Evolutionary conservation across 2,797 vertebrate genomes (phyloP).

Genomic region (Acrossocheilus fasciatus): DNA sequence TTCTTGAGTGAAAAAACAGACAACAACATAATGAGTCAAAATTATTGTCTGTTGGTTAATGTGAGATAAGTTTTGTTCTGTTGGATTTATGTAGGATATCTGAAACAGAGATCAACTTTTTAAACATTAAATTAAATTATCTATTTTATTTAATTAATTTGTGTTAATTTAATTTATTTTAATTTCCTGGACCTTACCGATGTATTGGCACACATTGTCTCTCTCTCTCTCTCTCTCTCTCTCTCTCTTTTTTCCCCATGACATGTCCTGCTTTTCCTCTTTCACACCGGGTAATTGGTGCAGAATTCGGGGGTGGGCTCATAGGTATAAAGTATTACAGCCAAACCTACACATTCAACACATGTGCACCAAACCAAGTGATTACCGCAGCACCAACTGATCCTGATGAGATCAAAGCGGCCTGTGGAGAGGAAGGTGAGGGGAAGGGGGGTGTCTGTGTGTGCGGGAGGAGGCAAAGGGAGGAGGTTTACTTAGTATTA

Average conservation of each 20-base stretch:
- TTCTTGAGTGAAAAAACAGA: neutral
- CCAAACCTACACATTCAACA: slow-evolving; percentile 75
- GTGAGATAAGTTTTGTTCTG: neutral
- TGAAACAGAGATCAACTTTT: slow-evolving; percentile 23
- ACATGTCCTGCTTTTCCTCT: slow-evolving; percentile 83
- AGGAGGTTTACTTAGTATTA: slow-evolving; percentile 44
- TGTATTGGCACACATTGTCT: neutral
- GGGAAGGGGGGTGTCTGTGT: slow-evolving; percentile 61
- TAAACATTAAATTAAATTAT: neutral
- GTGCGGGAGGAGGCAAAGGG: slow-evolving; percentile 67
- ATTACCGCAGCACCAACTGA: slow-evolving; percentile 76
- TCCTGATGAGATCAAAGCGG: slow-evolving; percentile 75
- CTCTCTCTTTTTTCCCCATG: slow-evolving; percentile 58
- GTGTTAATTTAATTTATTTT: neutral
- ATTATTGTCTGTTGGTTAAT: slow-evolving; percentile 6
- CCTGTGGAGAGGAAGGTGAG: slow-evolving; percentile 66
- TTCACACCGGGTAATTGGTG: slow-evolving; percentile 83
- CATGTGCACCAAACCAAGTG: slow-evolving; percentile 79
- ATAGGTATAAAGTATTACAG: slow-evolving; percentile 63
- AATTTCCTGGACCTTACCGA: neutral
- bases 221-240: slow-evolving; percentile 32
- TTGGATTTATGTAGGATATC: slow-evolving; percentile 2
- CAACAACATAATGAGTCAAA: neutral
- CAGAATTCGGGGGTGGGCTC: slow-evolving; percentile 69
- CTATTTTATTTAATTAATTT: neutral